Percentiles rank a stretch among this genome's conserved stretches.
Evolutionary conservation across 2,888 invertebrate species (phyloP).

Genomic region (Mamestra brassicae): DNA sequence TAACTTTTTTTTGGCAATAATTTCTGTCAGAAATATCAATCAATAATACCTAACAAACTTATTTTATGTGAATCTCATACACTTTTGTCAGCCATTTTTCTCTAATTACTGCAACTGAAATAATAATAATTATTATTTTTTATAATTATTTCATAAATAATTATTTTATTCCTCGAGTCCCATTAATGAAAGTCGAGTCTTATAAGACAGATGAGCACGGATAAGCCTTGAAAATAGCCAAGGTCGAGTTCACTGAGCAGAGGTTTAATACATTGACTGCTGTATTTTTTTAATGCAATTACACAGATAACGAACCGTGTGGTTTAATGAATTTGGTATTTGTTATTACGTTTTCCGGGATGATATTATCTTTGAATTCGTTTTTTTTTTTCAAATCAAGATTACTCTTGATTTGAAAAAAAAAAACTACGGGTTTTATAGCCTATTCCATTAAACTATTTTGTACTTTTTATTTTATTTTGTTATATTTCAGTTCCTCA

Average conservation of each 20-base stretch:
- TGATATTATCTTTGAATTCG: conserved; percentile 67
- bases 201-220: conserved; percentile 80
- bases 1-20: no score
- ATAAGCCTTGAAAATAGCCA: conserved; percentile 84
- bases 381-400: conserved; percentile 29
- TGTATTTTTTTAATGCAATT: conserved; percentile 81
- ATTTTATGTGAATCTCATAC: no score
- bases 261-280: conserved; percentile 71
- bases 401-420: no score
- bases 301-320: conserved; percentile 79
- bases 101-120: not conserved
- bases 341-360: conserved; percentile 77
- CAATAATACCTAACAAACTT: not conserved
- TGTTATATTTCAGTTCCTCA: no score
- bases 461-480: no score
- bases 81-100: not conserved
- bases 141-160: not conserved
- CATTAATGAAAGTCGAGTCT: conserved; percentile 67
- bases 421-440: no score
- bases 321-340: conserved; percentile 77
- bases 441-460: no score
- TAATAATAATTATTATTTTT: not conserved
- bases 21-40: not conserved
- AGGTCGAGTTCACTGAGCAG: conserved; percentile 79
- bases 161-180: conserved; percentile 22